Conservation (phyloP, 2,113 vertebrate genomes). For the Callorhinus ursinus region DNA sequence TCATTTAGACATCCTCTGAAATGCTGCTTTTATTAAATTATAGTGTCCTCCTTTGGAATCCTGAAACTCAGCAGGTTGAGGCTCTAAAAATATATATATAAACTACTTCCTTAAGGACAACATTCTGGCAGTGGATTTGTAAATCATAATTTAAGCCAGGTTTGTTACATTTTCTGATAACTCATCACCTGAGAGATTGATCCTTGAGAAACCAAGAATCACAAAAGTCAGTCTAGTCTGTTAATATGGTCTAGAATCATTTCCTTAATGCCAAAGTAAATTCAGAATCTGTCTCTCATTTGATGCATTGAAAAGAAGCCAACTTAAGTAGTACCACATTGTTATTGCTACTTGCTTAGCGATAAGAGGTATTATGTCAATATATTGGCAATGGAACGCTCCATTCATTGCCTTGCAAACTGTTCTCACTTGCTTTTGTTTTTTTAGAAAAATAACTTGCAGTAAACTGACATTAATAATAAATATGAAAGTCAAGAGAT, state of each 20-base stretch:
- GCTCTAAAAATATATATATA: background rate
- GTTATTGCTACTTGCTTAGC: background rate
- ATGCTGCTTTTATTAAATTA: constrained; percentile 21
- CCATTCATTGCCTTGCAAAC: background rate
- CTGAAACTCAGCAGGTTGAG: background rate
- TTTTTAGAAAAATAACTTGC: background rate
- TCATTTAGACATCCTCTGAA: background rate
- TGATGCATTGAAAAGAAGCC: background rate
- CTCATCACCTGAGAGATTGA: background rate
- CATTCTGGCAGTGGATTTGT: background rate
- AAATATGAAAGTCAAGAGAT: background rate
- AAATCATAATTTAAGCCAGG: background rate
- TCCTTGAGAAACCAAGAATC: background rate
- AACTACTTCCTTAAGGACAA: background rate
- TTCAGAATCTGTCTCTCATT: constrained; percentile 20
- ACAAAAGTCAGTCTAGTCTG: background rate
- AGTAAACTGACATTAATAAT: background rate
- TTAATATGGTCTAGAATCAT: background rate
- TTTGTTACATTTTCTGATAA: constrained; percentile 22
- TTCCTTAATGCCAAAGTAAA: constrained; percentile 5
- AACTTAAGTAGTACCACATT: background rate
- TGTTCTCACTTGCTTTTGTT: background rate
- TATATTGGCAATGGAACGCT: background rate
- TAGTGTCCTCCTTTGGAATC: background rate
- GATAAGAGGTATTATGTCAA: background rate